A percentile compares a stretch with the other conserved stretches of the same genome.
Evolutionary conservation across 2,797 vertebrate species (phyloP).

Genomic region (Sebastes goodei): DNA sequence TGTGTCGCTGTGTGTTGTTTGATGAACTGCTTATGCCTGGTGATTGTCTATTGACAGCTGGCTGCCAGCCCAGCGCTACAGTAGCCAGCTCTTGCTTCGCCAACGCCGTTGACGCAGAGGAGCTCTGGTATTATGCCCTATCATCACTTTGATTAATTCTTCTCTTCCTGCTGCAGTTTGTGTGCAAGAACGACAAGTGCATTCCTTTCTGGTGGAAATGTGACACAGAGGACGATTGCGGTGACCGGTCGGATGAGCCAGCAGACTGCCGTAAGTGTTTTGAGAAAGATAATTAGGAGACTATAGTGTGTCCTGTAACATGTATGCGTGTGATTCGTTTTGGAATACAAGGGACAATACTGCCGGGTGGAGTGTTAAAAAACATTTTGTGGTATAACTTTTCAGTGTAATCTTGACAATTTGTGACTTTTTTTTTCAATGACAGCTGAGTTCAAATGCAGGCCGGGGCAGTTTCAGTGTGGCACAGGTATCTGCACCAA

Average conservation of each 20-base stretch:
- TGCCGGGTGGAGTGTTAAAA: no score
- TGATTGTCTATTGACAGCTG: constrained; percentile 37
- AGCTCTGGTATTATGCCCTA: neutral
- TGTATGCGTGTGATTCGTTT: neutral
- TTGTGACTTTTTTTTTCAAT: neutral
- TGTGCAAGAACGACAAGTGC: constrained; percentile 99
- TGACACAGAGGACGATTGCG: constrained; percentile 97
- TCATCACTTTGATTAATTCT: constrained; percentile 14
- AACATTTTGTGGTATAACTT: constrained; percentile 60
- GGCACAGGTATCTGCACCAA: constrained; percentile 94
- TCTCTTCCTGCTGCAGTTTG: constrained; percentile 83
- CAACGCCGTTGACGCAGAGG: neutral
- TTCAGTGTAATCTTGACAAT: constrained; percentile 72
- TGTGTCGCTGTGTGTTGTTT: constrained; percentile 17
- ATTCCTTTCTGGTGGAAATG: constrained; percentile 99
- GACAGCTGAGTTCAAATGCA: constrained; percentile 91
- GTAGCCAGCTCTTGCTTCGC: neutral
- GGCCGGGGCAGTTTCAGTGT: constrained; percentile 94
- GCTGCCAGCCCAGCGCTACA: constrained; percentile 7
- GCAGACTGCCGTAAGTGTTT: constrained; percentile 92
- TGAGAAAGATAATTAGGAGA: neutral
- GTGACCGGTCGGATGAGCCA: constrained; percentile 94
- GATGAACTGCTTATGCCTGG: constrained; percentile 17
- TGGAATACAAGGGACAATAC: neutral
- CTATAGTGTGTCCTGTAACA: neutral